Evolutionary conservation across 92 coral and sea anemone species (phyloP).

Genomic region (Paragorgia papillata): DNA sequence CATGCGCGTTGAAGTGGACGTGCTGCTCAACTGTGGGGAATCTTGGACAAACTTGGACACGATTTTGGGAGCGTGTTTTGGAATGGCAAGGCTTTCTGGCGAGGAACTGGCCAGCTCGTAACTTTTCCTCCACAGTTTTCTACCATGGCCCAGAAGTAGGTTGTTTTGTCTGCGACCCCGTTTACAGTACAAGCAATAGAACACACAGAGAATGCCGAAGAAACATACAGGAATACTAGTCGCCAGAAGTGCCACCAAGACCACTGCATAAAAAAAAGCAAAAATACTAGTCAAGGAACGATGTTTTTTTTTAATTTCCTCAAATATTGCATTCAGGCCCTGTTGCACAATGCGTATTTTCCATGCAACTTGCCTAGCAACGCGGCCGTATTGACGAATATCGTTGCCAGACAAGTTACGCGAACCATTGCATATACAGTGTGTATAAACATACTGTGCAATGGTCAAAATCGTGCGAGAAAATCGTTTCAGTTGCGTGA

Average conservation of each 20-base stretch:
- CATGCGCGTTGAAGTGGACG: conserved; percentile 78
- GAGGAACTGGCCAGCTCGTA: conserved; percentile 70
- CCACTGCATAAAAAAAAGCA: conserved; percentile 53
- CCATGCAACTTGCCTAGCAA: too few relatives aligned
- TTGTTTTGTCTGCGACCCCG: conserved; percentile 68
- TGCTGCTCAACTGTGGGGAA: conserved; percentile 84
- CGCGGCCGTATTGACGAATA: too few relatives aligned
- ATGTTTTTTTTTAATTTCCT: neutral
- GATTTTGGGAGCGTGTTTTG: conserved; percentile 88
- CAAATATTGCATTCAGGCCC: too few relatives aligned
- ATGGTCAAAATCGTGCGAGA: too few relatives aligned
- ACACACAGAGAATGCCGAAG: conserved; percentile 79
- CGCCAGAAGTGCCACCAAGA: conserved; percentile 92
- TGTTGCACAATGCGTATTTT: too few relatives aligned
- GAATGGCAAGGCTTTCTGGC: conserved; percentile 85
- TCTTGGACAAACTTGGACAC: conserved; percentile 94
- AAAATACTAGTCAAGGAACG: too few relatives aligned
- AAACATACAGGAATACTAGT: conserved; percentile 93
- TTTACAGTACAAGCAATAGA: conserved; percentile 88
- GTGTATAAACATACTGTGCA: too few relatives aligned
- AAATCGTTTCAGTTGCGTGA: too few relatives aligned
- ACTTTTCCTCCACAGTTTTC: conserved; percentile 89
- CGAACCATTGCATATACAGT: too few relatives aligned
- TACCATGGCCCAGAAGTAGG: conserved; percentile 68
- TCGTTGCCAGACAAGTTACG: too few relatives aligned